Evolutionary conservation across 2,888 invertebrate species (phyloP).

Genomic region (Noctua fimbriata): DNA sequence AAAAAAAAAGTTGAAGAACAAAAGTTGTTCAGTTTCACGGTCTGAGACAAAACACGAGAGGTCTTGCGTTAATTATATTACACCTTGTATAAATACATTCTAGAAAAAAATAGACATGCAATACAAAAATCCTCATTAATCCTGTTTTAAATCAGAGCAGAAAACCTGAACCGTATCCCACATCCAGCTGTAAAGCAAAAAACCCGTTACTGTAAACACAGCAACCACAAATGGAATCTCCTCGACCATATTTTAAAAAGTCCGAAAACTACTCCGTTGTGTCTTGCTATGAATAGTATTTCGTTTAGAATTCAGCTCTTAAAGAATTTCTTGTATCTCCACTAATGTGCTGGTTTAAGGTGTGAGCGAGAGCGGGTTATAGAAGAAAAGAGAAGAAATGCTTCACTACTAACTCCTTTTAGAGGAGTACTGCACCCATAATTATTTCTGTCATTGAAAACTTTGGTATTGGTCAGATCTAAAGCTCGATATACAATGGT

Average conservation of each 20-base stretch:
- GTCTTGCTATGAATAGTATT: slow-evolving; percentile 59
- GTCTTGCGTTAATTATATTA: not conserved
- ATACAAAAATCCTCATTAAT: not conserved
- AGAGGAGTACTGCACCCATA: not conserved
- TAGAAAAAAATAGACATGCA: no score
- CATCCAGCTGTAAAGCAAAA: slow-evolving; percentile 1
- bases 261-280: slow-evolving; percentile 41
- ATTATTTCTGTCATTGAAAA: not conserved
- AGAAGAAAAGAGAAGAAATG: not conserved
- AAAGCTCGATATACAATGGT: no score
- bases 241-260: slow-evolving; percentile 49
- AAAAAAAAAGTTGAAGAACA: no score
- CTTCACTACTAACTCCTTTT: not conserved
- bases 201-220: slow-evolving; percentile 17
- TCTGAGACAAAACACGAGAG: no score
- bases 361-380: slow-evolving; percentile 21
- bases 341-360: slow-evolving; percentile 58
- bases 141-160: not conserved
- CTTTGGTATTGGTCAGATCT: not conserved
- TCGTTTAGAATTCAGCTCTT: slow-evolving; percentile 63
- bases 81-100: not conserved
- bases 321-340: slow-evolving; percentile 64
- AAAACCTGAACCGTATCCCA: not conserved
- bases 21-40: no score
- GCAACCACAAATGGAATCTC: slow-evolving; percentile 38